These are phyloP conservation scores for Hylomyscus alleni DNA, from an alignment of 2,797 vertebrate genomes.

Conservation along the genomic window DNA sequence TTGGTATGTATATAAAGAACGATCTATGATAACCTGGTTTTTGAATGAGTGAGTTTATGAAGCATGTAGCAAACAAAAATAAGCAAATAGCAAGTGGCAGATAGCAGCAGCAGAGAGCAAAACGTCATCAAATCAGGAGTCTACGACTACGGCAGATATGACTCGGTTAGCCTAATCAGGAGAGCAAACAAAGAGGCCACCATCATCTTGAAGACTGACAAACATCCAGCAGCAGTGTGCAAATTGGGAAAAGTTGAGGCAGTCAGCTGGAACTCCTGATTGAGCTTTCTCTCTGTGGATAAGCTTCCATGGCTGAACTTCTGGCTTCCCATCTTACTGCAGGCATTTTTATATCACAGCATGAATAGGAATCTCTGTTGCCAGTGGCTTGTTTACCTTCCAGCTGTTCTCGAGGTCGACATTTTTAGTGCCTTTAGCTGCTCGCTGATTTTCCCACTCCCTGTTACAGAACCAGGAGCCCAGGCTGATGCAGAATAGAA, in stretches of 20 bases:
- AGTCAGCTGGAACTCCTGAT: background rate
- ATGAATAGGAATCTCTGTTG: background rate
- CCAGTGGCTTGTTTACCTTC: background rate
- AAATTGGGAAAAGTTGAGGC: background rate
- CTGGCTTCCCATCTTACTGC: background rate
- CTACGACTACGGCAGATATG: background rate
- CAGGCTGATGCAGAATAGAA: background rate
- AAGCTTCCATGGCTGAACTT: background rate
- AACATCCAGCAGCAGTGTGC: background rate
- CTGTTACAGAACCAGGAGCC: background rate
- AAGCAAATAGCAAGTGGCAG: background rate
- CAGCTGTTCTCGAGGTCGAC: background rate
- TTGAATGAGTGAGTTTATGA: background rate
- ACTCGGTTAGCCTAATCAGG: background rate
- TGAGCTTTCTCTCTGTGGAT: background rate
- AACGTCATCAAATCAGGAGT: background rate
- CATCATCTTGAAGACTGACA: background rate
- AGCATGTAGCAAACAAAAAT: background rate
- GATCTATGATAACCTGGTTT: background rate
- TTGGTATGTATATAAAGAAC: background rate
- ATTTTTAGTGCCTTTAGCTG: background rate
- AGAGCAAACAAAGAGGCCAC: background rate
- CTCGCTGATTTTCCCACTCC: background rate
- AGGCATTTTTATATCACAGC: background rate
- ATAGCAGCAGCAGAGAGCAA: background rate